Evolutionary conservation across 1,140 invertebrate genomes (phyloP).

Genomic region (Dinoponera quadriceps): DNA sequence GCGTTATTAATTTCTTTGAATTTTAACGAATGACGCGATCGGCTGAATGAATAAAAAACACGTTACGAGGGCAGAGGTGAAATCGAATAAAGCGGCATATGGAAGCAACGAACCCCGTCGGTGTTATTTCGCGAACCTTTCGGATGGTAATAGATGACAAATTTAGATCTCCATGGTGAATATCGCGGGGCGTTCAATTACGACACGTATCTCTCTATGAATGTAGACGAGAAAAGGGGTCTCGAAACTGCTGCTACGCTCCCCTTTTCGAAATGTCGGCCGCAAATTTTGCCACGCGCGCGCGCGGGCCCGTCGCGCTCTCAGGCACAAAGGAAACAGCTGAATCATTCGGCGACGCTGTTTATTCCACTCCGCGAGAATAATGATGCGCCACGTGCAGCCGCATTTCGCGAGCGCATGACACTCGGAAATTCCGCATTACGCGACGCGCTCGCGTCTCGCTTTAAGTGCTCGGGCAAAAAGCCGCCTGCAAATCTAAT

Average conservation of each 20-base stretch:
- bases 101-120: neutral
- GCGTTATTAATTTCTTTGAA: neutral
- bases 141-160: slow-evolving; percentile 26
- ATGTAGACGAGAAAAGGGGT: slow-evolving; percentile 22
- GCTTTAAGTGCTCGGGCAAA: neutral
- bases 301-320: neutral
- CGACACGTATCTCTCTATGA: neutral
- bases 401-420: slow-evolving; percentile 20
- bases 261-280: slow-evolving; percentile 44
- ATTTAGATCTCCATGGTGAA: slow-evolving; percentile 42
- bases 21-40: neutral
- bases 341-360: slow-evolving; percentile 66
- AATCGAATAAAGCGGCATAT: neutral
- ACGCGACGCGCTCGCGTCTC: slow-evolving; percentile 4
- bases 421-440: slow-evolving; percentile 38
- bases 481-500: neutral
- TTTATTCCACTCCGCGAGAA: slow-evolving; percentile 62
- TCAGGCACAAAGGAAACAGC: slow-evolving; percentile 67
- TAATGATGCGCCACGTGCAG: slow-evolving; percentile 67
- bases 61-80: neutral
- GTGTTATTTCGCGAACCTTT: slow-evolving; percentile 9
- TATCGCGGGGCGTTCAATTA: slow-evolving; percentile 16
- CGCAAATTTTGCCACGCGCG: slow-evolving; percentile 39
- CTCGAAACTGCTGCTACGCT: neutral
- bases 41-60: neutral